Base-by-base conservation (phyloP, 2,888 invertebrate genomes). In the Portevinia maculata region DNA sequence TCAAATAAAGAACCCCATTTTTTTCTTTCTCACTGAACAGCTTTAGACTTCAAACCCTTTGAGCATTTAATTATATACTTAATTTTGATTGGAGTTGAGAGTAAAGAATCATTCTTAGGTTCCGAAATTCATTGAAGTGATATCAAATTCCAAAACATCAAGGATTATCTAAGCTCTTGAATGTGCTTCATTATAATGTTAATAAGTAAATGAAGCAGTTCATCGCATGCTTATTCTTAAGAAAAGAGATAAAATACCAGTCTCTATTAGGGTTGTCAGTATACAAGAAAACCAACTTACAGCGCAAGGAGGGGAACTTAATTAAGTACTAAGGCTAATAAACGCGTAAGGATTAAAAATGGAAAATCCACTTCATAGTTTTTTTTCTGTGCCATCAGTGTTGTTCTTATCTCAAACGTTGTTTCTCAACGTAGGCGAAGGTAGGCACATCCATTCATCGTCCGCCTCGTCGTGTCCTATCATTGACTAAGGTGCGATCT, bases 171-270 rank as follows among this genome's bases (percentile, higher is more conserved):
- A 34, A 74, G 64, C 50, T 32, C 48, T 32, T 41, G 64, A 41
- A 64, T 74, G 74, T 64, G 74, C 74, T 65, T 74, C 74, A 65
- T 74, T 57, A 74, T 74, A n/a, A 74, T 74, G 64, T 74, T 48
- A 74, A 74, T 74, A 64, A 74, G 74, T 65, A 74, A 74, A 74
- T 65, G 55, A 59, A 48, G 53, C 53, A 53, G 53, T 65, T 74
- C 52, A 55, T 65, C 24, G 74, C 44, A 46, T 41, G 48, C 53
- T 74, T 65, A 39, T 64, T 46, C 39, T 13, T 19, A 55, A 30
- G 30, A 21, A 65, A 64, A 48, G 64, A 74, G 64, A 48, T 65
- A 55, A 24, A 37, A 55, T 21, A 11, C 28, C 53, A 15, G 53
- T 55, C 34, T 64, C 48, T 39, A 41, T 19, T 50, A 74, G 39